Evolutionary conservation across 2,797 vertebrate species (phyloP), one percentile per base, ranked within the genome.

Genomic region (Acanthopagrus latus): DNA sequence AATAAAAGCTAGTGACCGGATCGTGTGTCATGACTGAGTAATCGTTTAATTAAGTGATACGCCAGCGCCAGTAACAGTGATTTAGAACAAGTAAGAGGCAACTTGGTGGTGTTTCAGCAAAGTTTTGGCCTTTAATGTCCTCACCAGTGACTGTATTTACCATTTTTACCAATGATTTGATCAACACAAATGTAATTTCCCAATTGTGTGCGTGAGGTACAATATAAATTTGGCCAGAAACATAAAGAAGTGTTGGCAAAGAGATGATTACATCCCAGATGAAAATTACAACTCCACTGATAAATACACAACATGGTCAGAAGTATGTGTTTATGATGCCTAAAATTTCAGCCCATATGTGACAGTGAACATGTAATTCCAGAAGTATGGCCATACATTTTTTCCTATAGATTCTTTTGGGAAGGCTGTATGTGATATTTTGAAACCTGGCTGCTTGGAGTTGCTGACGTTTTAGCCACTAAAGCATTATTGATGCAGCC

Each of bases 21-120:
- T 87, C 68, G 11, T 59, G 43, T 78, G 25, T 79, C 84, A 64
- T 43, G 46, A 68, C 59, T 69, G 72, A 81, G 75, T 27, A 57
- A 78, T 86, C 23, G 69, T 88, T 63, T 78, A 41, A 84, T 85
- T 47, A 58, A 68, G 67, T 44, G 48, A 65, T 65, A 6, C 3
- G 21, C 44, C 69, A 73, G 50, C 58, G 64, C 9, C 55, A 21
- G 59, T 55, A 5, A 17, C 17, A 4, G 18, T 48, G 41, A 74
- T 76, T 63, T 29, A 23, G 25, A 57, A 57, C 44, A 80, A 48
- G 69, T 69, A 67, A 54, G 20, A 71, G 57, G 21, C 48, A 6
- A 57, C 33, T 76, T 25, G 33, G 38, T 10, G 38, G 38, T 38
- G 38, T 38, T 38, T 38, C 38, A 38, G 38, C 9, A 29, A 66